A percentile compares a stretch with the other conserved stretches of the same genome.
phyloP scores from a whole-genome alignment of 2,797 vertebrate genomes.

The Anas acuta region DNA sequence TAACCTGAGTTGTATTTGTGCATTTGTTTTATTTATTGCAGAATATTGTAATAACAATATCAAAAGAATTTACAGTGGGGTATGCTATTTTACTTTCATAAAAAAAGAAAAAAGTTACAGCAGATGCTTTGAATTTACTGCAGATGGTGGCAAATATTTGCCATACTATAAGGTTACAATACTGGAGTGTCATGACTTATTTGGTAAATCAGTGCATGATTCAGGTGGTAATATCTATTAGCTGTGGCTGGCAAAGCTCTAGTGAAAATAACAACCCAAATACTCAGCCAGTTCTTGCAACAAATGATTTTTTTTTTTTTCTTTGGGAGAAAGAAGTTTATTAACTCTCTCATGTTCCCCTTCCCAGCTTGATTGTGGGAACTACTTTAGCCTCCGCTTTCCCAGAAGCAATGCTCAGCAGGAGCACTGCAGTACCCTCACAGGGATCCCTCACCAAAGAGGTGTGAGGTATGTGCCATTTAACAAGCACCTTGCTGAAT shows the following conservation, averaged over 20 bases:
- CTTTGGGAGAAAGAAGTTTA: background rate
- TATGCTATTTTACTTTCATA: conserved; percentile 56
- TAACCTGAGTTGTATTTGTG: background rate
- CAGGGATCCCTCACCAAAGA: too few relatives aligned
- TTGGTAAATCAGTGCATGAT: conserved; percentile 49
- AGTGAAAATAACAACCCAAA: conserved; percentile 37
- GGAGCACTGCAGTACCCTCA: rapidly evolving
- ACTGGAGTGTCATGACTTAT: conserved; percentile 54
- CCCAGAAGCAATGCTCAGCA: background rate
- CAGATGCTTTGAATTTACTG: conserved; percentile 80
- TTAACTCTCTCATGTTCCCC: background rate
- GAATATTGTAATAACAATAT: conserved; percentile 73
- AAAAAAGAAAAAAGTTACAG: conserved; percentile 50
- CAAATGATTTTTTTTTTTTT: background rate
- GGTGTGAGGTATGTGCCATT: background rate
- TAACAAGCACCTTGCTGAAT: background rate
- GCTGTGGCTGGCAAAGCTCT: conserved; percentile 34
- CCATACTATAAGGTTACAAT: conserved; percentile 51
- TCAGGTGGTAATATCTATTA: conserved; percentile 49
- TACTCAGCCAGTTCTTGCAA: background rate
- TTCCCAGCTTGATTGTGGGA: background rate
- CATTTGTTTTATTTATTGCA: conserved; percentile 55
- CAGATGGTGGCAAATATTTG: conserved; percentile 76
- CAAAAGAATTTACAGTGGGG: conserved; percentile 74
- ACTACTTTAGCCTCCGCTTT: background rate